Conservation (phyloP, 2,113 vertebrate species). For the Papio anubis region DNA sequence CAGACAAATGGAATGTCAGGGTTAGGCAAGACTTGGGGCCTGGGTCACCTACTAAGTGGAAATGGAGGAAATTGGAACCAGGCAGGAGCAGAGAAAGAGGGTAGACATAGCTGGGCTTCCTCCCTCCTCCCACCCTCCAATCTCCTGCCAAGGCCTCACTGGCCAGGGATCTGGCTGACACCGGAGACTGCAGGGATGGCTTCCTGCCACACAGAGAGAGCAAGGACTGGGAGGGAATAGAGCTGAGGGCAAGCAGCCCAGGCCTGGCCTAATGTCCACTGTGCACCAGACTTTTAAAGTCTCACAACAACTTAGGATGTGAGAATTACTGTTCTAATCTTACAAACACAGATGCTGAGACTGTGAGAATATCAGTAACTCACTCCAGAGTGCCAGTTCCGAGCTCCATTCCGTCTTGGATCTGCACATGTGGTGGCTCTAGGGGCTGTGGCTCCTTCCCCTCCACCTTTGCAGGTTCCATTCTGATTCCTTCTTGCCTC, state of each 20-base stretch:
- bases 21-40: accelerated
- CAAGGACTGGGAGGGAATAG: neutral
- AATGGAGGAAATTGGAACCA: neutral
- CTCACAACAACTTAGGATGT: neutral
- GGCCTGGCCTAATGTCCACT: neutral
- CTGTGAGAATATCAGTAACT: neutral
- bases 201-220: neutral
- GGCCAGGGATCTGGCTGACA: neutral
- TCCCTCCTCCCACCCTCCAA: neutral
- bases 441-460: neutral
- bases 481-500: neutral
- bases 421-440: neutral
- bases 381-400: neutral
- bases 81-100: neutral
- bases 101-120: neutral
- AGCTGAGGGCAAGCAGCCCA: neutral
- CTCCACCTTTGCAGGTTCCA: no score
- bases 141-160: neutral
- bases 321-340: neutral
- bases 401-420: neutral
- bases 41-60: neutral
- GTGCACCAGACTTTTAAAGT: neutral
- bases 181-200: no score
- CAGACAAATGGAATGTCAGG: neutral
- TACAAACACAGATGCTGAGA: neutral